Conservation (phyloP, 1,140 invertebrate genomes). For the Saccostrea glomerata region DNA sequence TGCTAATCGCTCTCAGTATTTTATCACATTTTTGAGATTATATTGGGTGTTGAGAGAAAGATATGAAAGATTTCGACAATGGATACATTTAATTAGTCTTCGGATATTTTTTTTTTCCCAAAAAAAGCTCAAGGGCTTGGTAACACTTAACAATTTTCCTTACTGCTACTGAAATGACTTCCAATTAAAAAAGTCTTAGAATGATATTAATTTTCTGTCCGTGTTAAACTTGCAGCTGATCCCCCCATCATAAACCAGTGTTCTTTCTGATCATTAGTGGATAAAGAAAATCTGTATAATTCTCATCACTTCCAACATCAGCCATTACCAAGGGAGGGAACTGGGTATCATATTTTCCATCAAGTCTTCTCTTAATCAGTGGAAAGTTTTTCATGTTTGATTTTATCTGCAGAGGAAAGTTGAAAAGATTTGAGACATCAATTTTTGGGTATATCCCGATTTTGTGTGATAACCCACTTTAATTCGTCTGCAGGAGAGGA, state of each 20-base stretch:
- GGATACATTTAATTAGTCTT: neutral
- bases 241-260: slow-evolving; percentile 6
- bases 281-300: slow-evolving; percentile 25
- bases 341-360: slow-evolving; percentile 17
- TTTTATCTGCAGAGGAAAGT: slow-evolving; percentile 35
- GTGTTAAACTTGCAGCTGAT: slow-evolving; percentile 13
- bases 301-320: slow-evolving; percentile 26
- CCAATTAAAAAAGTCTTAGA: neutral
- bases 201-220: slow-evolving; percentile 4
- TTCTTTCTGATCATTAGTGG: slow-evolving; percentile 27
- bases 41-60: too few species aligned
- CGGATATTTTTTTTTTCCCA: neutral
- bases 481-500: slow-evolving; percentile 24
- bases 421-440: slow-evolving; percentile 34
- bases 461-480: slow-evolving; percentile 24
- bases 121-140: neutral
- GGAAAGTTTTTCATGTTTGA: slow-evolving; percentile 24
- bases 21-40: too few species aligned
- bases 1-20: neutral
- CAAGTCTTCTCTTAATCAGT: slow-evolving; percentile 28
- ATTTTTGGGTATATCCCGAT: slow-evolving; percentile 36
- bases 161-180: neutral
- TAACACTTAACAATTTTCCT: neutral
- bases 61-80: too few species aligned
- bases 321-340: slow-evolving; percentile 25